Evolutionary conservation across 2,888 invertebrate genomes (phyloP).

Genomic region (Sepiola atlantica): DNA sequence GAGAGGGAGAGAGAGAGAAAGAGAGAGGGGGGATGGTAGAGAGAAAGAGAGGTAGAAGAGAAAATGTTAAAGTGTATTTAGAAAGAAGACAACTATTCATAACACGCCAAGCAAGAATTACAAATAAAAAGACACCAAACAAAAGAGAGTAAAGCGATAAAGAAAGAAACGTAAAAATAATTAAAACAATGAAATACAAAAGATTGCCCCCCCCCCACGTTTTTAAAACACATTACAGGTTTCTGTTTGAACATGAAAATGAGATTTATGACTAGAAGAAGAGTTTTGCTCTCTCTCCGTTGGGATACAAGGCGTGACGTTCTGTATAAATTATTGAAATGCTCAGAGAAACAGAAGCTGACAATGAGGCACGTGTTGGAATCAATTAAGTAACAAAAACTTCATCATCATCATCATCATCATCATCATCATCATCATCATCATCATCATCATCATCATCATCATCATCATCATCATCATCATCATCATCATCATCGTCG

Average conservation of each 20-base stretch:
- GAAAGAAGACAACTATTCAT: background rate
- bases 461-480: no score
- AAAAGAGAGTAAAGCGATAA: background rate
- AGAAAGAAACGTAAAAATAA: background rate
- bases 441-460: no score
- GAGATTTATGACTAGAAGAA: background rate
- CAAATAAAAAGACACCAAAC: background rate
- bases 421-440: no score
- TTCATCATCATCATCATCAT: no score
- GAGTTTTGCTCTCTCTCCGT: background rate
- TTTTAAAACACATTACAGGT: background rate
- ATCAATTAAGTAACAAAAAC: background rate
- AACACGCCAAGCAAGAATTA: background rate
- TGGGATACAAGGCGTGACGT: constrained; percentile 32
- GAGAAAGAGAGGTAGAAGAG: background rate
- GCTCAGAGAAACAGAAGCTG: background rate
- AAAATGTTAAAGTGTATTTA: background rate
- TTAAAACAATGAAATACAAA: background rate
- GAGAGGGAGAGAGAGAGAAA: background rate
- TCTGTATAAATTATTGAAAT: background rate
- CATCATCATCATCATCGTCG: no score
- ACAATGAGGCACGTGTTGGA: background rate
- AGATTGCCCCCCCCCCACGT: background rate
- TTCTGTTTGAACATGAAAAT: background rate
- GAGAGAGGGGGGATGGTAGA: background rate